These are phyloP conservation scores for Macropis europaea DNA, from an alignment of 2,888 invertebrate genomes.

Conservation along the genomic window DNA sequence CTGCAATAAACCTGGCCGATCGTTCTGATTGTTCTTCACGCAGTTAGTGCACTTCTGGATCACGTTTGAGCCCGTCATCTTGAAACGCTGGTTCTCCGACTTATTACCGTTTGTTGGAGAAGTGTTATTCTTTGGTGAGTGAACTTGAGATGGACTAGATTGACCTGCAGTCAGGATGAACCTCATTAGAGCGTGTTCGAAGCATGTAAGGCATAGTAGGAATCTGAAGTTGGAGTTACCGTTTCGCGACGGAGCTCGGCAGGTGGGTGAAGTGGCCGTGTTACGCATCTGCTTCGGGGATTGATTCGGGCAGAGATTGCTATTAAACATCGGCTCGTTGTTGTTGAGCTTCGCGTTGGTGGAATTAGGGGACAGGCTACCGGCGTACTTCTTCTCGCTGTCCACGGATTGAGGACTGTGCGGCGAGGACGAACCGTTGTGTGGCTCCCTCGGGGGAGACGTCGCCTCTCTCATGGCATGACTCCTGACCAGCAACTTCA, in stretches of 20 bases:
- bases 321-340: constrained; percentile 76
- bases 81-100: constrained; percentile 66
- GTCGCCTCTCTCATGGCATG: constrained; percentile 94
- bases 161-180: constrained; percentile 64
- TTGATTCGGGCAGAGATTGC: constrained; percentile 72
- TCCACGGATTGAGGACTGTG: constrained; percentile 70
- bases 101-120: constrained; percentile 69
- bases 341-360: constrained; percentile 70
- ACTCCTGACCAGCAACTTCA: constrained; percentile 92
- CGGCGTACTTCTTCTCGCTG: constrained; percentile 62
- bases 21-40: constrained; percentile 74
- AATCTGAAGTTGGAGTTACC: constrained; percentile 59
- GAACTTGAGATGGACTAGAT: constrained; percentile 74
- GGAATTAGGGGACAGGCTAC: constrained; percentile 65
- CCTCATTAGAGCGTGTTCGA: no score
- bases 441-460: constrained; percentile 81
- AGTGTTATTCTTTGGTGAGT: constrained; percentile 71
- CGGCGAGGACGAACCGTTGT: constrained; percentile 71
- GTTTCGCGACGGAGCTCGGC: constrained; percentile 73
- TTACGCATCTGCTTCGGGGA: constrained; percentile 75
- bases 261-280: constrained; percentile 75
- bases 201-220: no score
- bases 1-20: constrained; percentile 73
- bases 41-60: constrained; percentile 74
- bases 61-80: constrained; percentile 56